These are phyloP conservation scores for Tromatobia lineatoria DNA, from an alignment of 2,888 invertebrate species.

Conservation along the genomic window DNA sequence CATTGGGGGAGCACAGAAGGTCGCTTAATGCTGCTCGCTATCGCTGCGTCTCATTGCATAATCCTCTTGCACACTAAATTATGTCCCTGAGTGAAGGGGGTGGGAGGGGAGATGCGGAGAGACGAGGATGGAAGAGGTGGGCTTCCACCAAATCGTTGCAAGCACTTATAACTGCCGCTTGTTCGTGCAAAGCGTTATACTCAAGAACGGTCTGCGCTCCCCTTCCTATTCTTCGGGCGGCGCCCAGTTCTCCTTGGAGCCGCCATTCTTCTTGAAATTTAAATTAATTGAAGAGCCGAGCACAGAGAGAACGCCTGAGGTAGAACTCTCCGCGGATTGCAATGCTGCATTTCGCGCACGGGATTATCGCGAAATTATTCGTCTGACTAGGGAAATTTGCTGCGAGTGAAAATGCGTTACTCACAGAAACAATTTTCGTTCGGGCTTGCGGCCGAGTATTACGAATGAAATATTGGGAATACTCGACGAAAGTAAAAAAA, in stretches of 20 bases:
- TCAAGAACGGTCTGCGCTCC: slow-evolving; percentile 21
- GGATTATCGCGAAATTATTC: slow-evolving; percentile 52
- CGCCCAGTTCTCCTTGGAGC: slow-evolving; percentile 17
- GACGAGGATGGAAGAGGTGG: neutral
- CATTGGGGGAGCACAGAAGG: neutral
- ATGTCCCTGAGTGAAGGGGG: neutral
- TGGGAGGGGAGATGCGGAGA: neutral
- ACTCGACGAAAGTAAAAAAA: neutral
- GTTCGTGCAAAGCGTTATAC: slow-evolving; percentile 44
- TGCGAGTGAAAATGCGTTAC: slow-evolving; percentile 20
- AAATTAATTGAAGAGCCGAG: slow-evolving; percentile 53
- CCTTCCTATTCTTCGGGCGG: slow-evolving; percentile 1
- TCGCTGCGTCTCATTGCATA: slow-evolving; percentile 8
- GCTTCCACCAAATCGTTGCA: slow-evolving; percentile 39
- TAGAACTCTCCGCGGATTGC: slow-evolving; percentile 19
- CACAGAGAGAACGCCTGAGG: slow-evolving; percentile 11
- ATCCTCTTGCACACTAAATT: slow-evolving; percentile 18
- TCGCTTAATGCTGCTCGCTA: slow-evolving; percentile 24
- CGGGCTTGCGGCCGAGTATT: neutral
- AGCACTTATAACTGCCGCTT: slow-evolving; percentile 50
- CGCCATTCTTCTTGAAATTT: slow-evolving; percentile 49
- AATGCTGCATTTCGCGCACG: slow-evolving; percentile 8
- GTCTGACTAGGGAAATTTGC: slow-evolving; percentile 37
- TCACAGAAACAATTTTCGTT: slow-evolving; percentile 28
- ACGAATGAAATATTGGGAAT: slow-evolving; percentile 14